Conservation (phyloP, 2,888 invertebrate species). For the Gymnosoma rotundatum region DNA sequence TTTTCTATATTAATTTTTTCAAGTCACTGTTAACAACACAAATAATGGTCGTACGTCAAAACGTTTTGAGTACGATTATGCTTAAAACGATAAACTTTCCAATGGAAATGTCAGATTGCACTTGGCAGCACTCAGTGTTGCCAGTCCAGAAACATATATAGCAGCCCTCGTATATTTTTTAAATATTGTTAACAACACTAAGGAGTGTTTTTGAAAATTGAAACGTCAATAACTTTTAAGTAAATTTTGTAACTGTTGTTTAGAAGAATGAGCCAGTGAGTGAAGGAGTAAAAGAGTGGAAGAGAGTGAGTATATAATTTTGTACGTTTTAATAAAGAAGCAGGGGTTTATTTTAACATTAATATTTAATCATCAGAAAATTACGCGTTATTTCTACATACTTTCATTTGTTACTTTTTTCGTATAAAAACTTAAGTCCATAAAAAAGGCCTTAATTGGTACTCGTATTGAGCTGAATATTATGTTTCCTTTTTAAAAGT, state of each 20-base stretch:
- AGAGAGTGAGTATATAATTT: background rate
- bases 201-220: constrained; percentile 59
- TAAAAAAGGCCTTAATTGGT: constrained; percentile 47
- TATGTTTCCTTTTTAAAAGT: constrained; percentile 1
- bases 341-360: constrained; percentile 21
- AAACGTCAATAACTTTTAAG: constrained; percentile 49
- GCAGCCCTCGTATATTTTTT: constrained; percentile 20
- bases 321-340: background rate
- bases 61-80: no score
- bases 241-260: constrained; percentile 11
- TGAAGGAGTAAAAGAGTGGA: background rate
- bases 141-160: no score
- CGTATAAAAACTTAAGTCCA: constrained; percentile 13
- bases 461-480: constrained; percentile 21
- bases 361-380: constrained; percentile 52
- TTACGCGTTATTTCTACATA: constrained; percentile 57
- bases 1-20: no score
- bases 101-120: no score
- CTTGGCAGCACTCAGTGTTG: no score
- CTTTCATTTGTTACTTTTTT: constrained; percentile 4
- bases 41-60: no score
- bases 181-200: constrained; percentile 13
- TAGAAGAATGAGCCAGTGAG: background rate
- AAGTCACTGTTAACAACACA: no score
- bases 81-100: no score